phyloP scores from a whole-genome alignment of 1,140 invertebrate genomes.

The Andrena cerasifolii region DNA sequence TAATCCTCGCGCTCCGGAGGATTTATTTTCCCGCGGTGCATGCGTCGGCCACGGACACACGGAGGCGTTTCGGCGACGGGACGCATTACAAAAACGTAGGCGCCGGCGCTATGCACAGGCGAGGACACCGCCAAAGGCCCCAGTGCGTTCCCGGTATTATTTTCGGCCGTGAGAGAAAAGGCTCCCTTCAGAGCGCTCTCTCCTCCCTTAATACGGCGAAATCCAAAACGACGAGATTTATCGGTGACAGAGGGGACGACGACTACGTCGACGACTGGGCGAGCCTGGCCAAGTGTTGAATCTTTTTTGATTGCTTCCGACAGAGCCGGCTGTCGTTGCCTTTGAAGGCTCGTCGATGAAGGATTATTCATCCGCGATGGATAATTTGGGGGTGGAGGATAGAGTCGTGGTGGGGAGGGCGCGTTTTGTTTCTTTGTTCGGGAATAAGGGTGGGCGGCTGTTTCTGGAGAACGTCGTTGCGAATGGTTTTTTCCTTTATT shows the following conservation, averaged over 20 bases:
- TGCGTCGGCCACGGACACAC: conserved; percentile 18
- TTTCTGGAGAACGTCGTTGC: conserved; percentile 18
- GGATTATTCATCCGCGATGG: conserved; percentile 53
- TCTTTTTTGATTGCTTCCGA: conserved; percentile 59
- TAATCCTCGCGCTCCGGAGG: conserved; percentile 53
- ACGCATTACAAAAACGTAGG: conserved; percentile 71
- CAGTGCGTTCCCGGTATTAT: conserved; percentile 70
- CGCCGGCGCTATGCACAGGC: conserved; percentile 71
- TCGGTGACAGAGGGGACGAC: conserved; percentile 39
- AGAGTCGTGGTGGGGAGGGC: not conserved
- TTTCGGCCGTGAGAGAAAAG: conserved; percentile 67
- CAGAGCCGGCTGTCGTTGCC: conserved; percentile 59
- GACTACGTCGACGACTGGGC: conserved; percentile 8
- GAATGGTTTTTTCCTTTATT: not conserved
- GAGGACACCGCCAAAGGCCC: conserved; percentile 69
- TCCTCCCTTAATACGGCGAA: conserved; percentile 63
- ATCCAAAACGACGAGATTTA: conserved; percentile 65
- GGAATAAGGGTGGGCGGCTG: not conserved
- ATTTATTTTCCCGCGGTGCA: conserved; percentile 35
- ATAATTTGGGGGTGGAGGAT: conserved; percentile 28
- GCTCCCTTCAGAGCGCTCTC: conserved; percentile 28
- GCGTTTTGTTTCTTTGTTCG: conserved; percentile 42
- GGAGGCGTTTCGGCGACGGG: conserved; percentile 58
- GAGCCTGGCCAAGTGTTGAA: conserved; percentile 45
- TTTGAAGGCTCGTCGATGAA: conserved; percentile 57